Percentiles rank a stretch among this genome's conserved stretches.
These are phyloP conservation scores for Lithophane socia DNA, from an alignment of 2,888 invertebrate species.

Conservation along the genomic window DNA sequence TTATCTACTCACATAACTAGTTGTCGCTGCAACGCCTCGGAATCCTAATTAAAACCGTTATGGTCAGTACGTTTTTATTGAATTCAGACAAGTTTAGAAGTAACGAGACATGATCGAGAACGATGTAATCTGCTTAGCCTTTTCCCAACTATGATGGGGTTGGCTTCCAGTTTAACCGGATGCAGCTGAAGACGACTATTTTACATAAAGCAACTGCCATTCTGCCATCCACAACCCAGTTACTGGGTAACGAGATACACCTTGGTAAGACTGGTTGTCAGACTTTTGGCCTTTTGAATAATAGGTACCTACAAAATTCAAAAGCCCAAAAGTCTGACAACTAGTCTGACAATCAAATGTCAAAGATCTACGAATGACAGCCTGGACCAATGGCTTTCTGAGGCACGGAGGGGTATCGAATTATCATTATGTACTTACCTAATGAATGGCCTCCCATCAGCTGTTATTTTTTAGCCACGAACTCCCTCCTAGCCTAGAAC, in stretches of 20 bases:
- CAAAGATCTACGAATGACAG: background rate
- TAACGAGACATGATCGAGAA: background rate
- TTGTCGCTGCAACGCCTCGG: constrained; percentile 32
- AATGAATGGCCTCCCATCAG: background rate
- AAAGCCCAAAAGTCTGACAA: too few species aligned
- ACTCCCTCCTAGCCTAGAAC: too few species aligned
- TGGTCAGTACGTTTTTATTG: constrained; percentile 32
- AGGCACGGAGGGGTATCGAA: background rate
- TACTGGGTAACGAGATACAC: background rate
- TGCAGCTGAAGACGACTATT: background rate
- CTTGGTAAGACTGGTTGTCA: background rate
- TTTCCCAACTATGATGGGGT: background rate
- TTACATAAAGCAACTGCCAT: background rate
- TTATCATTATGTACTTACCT: background rate
- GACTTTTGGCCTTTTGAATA: background rate
- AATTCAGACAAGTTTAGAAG: constrained; percentile 25
- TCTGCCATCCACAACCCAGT: background rate
- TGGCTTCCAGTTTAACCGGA: background rate
- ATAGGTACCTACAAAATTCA: too few species aligned
- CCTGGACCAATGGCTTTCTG: background rate
- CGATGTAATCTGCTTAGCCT: background rate
- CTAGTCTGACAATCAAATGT: background rate
- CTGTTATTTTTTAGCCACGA: too few species aligned
- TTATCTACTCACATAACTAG: constrained; percentile 25
- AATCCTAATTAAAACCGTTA: constrained; percentile 49